phyloP scores from a whole-genome alignment of 2,888 invertebrate genomes.

The Elegia similella region DNA sequence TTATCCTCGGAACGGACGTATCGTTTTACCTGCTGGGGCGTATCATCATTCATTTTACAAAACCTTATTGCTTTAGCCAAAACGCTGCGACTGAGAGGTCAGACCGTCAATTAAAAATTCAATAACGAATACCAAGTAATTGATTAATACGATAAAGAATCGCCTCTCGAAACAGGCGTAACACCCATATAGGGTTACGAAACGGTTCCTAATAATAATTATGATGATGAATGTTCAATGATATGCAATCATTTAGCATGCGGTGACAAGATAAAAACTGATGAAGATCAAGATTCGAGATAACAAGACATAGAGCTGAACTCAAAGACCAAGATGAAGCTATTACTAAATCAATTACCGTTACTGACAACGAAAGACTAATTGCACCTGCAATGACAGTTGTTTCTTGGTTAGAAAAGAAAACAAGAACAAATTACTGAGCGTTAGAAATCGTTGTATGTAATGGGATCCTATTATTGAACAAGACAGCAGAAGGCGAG shows the following conservation, averaged over 20 bases:
- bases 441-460: slow-evolving; percentile 3
- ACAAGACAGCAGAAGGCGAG: slow-evolving; percentile 49
- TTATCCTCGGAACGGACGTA: slow-evolving; percentile 59
- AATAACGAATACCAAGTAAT: slow-evolving; percentile 61
- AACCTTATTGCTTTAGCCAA: slow-evolving; percentile 58
- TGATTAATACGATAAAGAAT: slow-evolving; percentile 71
- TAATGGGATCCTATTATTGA: slow-evolving; percentile 41
- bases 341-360: neutral
- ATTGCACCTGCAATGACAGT: neutral
- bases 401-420: neutral
- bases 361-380: neutral
- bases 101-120: slow-evolving; percentile 59
- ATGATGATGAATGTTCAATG: slow-evolving; percentile 39
- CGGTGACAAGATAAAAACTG: neutral
- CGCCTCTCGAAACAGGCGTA: slow-evolving; percentile 44
- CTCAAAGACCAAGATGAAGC: neutral
- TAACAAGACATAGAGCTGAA: neutral
- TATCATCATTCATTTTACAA: slow-evolving; percentile 63
- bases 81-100: slow-evolving; percentile 44
- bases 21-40: slow-evolving; percentile 63
- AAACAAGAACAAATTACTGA: neutral
- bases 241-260: slow-evolving; percentile 12
- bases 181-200: slow-evolving; percentile 42
- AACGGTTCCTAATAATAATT: slow-evolving; percentile 58
- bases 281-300: neutral